Evolutionary conservation across 2,797 vertebrate species (phyloP).

Genomic region (Lepilemur septentrionalis): DNA sequence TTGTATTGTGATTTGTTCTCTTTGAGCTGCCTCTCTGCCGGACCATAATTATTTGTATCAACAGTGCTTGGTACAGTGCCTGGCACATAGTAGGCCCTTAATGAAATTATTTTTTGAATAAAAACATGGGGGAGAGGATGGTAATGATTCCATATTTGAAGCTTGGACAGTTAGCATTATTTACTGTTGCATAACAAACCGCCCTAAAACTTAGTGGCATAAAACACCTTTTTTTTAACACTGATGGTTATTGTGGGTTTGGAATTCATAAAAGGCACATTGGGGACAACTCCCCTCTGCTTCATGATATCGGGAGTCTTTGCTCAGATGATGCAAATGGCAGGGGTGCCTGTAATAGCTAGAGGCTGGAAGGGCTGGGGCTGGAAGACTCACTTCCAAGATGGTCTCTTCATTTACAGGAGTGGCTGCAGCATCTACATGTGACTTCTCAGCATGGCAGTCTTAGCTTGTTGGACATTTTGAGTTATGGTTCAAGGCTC

Average conservation of each 20-base stretch:
- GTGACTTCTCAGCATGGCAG: not conserved
- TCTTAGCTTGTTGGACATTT: not conserved
- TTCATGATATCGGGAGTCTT: not conserved
- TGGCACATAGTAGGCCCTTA: conserved; percentile 22
- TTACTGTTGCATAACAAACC: conserved; percentile 2
- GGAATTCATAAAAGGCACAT: not conserved
- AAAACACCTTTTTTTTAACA: not conserved
- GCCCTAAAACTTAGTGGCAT: not conserved
- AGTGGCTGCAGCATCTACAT: not conserved
- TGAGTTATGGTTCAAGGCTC: not conserved
- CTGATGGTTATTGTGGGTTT: not conserved
- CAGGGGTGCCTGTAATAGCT: not conserved
- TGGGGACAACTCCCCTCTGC: not conserved
- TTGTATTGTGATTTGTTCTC: not conserved
- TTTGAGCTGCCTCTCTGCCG: not conserved
- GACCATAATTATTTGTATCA: not conserved
- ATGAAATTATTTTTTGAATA: conserved; percentile 54
- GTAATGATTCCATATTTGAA: conserved; percentile 5
- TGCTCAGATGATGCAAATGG: not conserved
- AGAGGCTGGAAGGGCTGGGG: not conserved
- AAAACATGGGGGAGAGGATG: not conserved
- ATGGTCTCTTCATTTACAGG: not conserved
- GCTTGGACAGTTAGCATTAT: not conserved
- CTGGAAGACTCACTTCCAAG: not conserved
- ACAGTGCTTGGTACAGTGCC: not conserved